These are phyloP conservation scores for Zingel zingel DNA, from an alignment of 2,113 vertebrate species.

Conservation along the genomic window DNA sequence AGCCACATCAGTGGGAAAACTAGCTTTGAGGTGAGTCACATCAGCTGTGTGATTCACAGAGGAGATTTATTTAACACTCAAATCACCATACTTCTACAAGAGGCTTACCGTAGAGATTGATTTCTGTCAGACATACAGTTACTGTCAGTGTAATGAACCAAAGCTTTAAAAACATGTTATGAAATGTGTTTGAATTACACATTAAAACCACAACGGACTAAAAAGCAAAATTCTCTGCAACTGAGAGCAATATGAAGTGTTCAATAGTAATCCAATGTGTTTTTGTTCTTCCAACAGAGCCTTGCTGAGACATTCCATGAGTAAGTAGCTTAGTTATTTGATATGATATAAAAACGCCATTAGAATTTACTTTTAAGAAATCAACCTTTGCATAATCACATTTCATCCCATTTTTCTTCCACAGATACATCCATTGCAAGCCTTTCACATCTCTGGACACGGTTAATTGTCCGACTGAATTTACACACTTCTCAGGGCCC, in stretches of 20 bases:
- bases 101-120: neutral
- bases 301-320: conserved; percentile 75
- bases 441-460: conserved; percentile 54
- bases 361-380: neutral
- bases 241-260: neutral
- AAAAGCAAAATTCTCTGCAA: neutral
- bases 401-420: neutral
- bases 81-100: neutral
- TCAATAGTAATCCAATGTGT: neutral
- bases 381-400: neutral
- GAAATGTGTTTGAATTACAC: neutral
- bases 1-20: conserved; percentile 71
- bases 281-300: conserved; percentile 67
- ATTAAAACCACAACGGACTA: neutral
- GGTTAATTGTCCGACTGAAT: conserved; percentile 74
- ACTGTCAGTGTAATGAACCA: neutral
- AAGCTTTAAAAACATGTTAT: neutral
- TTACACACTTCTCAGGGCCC: conserved; percentile 83
- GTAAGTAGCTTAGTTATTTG: conserved; percentile 67
- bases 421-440: conserved; percentile 64
- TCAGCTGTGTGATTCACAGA: neutral
- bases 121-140: neutral
- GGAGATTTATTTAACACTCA: neutral
- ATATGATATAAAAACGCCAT: neutral
- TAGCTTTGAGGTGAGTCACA: conserved; percentile 79